Percentiles rank a stretch among this genome's conserved stretches.
These are phyloP conservation scores for Cygnus olor DNA, from an alignment of 2,797 vertebrate species.

Conservation along the genomic window DNA sequence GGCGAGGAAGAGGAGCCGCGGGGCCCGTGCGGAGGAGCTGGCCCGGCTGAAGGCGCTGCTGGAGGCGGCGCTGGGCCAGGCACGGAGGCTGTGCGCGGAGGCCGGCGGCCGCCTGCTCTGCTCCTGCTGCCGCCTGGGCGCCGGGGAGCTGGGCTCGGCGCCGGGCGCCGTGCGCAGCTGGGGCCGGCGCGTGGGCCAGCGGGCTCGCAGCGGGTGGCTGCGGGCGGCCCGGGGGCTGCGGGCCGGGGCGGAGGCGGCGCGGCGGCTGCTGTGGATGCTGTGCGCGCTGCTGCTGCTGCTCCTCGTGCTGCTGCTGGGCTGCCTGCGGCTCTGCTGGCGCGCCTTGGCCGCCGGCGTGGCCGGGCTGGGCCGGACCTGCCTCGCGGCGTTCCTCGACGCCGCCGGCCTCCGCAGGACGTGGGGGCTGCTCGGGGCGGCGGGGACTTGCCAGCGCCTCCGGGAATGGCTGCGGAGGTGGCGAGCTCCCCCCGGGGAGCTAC, in stretches of 20 bases:
- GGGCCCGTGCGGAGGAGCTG: conserved; percentile 76
- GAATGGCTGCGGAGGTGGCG: conserved; percentile 51
- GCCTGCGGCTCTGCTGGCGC: conserved; percentile 76
- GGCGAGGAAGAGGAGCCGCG: conserved; percentile 73
- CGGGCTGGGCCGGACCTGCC: conserved; percentile 63
- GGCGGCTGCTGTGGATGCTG: conserved; percentile 75
- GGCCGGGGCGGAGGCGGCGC: not conserved
- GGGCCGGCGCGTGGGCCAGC: conserved; percentile 49
- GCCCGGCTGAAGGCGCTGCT: conserved; percentile 84
- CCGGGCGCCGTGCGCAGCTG: conserved; percentile 76
- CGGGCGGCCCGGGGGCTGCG: conserved; percentile 39
- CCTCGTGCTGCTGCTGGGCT: conserved; percentile 73
- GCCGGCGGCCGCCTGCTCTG: conserved; percentile 81
- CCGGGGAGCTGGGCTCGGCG: conserved; percentile 79
- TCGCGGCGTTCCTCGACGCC: conserved; percentile 9
- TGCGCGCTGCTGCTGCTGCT: conserved; percentile 80
- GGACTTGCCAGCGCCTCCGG: conserved; percentile 77
- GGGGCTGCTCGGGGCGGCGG: conserved; percentile 80
- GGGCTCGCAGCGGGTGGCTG: conserved; percentile 63
- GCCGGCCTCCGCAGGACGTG: conserved; percentile 65
- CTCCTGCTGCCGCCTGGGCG: conserved; percentile 80
- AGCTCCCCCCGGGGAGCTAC: conserved; percentile 64
- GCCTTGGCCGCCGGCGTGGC: not conserved
- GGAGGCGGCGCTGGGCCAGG: conserved; percentile 80
- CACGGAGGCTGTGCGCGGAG: conserved; percentile 84